Percentiles rank a stretch among this genome's conserved stretches.
phyloP scores from a whole-genome alignment of 1,140 invertebrate species.

The Brachionus angularis region DNA sequence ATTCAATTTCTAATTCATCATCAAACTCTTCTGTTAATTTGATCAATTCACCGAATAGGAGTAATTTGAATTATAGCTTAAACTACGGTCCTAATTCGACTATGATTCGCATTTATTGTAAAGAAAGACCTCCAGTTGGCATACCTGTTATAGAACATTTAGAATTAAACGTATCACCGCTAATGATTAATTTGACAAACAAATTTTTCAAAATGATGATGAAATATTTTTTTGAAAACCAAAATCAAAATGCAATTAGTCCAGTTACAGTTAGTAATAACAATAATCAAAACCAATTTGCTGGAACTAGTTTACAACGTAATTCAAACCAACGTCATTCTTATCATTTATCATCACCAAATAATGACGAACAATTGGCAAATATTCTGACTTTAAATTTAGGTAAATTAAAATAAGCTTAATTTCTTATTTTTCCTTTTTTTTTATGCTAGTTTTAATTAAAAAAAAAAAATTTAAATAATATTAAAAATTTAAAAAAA shows the following conservation, averaged over 20 bases:
- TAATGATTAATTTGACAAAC: conserved; percentile 73
- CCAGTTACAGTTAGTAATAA: too few relatives aligned
- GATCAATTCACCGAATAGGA: too few relatives aligned
- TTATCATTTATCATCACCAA: conserved; percentile 19
- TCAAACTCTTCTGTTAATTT: not conserved
- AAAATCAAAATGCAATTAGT: conserved; percentile 57
- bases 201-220: conserved; percentile 96
- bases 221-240: conserved; percentile 96
- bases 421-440: too few relatives aligned
- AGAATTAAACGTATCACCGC: conserved; percentile 55
- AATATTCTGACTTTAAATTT: too few relatives aligned
- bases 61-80: too few relatives aligned
- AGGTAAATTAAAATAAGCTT: too few relatives aligned
- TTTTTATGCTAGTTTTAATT: too few relatives aligned
- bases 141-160: conserved; percentile 85
- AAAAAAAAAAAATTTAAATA: too few relatives aligned
- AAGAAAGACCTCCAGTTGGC: conserved; percentile 68
- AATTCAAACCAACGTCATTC: not conserved
- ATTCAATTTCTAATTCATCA: not conserved
- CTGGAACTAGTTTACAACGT: conserved; percentile 11
- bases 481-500: too few relatives aligned
- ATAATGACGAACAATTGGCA: too few relatives aligned
- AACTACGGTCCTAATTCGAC: not conserved
- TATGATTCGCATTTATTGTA: conserved; percentile 40
- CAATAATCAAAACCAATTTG: not conserved